Percentiles rank a stretch among this genome's conserved stretches.
Evolutionary conservation across 2,113 vertebrate genomes (phyloP).

Genomic region (Porphyrio hochstetteri): DNA sequence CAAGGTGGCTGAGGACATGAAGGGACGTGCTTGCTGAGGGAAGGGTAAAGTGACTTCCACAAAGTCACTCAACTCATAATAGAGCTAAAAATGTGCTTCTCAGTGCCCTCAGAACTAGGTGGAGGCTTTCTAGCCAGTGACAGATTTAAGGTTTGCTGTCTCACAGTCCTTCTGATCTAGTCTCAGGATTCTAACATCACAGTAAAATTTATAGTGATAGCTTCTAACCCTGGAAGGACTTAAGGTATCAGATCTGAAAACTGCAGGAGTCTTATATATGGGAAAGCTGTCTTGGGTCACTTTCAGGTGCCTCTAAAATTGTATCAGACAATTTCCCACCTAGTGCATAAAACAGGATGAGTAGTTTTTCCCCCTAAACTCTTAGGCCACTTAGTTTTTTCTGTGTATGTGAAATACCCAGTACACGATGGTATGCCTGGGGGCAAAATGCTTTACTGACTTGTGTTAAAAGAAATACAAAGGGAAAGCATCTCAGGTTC

Average conservation of each 20-base stretch:
- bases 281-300: not conserved
- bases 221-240: not conserved
- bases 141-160: slow-evolving; percentile 39
- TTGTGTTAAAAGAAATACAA: not conserved
- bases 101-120: not conserved
- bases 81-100: not conserved
- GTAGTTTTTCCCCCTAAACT: not conserved
- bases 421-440: not conserved
- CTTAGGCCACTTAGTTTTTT: not conserved
- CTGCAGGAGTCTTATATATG: not conserved
- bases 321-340: not conserved
- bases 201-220: slow-evolving; percentile 9
- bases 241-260: not conserved
- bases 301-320: not conserved
- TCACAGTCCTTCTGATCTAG: not conserved
- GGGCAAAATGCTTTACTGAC: not conserved
- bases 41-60: not conserved
- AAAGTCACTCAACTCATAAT: not conserved
- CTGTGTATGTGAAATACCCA: not conserved
- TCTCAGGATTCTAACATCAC: not conserved
- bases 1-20: not conserved
- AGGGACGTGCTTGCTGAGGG: not conserved
- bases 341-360: not conserved
- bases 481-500: not conserved
- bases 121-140: not conserved